phyloP scores from a whole-genome alignment of 1,140 invertebrate genomes.

The Daktulosphaira vitifoliae region DNA sequence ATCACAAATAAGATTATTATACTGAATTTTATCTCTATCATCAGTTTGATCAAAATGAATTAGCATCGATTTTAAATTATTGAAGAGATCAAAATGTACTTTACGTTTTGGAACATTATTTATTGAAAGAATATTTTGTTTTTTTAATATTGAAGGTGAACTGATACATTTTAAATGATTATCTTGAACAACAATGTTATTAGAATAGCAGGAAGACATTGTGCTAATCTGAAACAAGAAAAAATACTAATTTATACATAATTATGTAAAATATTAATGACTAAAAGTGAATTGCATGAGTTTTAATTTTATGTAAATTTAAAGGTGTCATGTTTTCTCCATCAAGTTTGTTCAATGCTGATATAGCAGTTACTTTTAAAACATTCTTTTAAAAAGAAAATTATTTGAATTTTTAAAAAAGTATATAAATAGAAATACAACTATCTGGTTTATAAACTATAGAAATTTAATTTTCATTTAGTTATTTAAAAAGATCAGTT shows the following conservation, averaged over 20 bases:
- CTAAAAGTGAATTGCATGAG: no score
- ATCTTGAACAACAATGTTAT: neutral
- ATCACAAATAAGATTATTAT: conserved; percentile 44
- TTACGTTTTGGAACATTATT: conserved; percentile 22
- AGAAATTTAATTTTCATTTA: no score
- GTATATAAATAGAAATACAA: no score
- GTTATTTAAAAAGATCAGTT: no score
- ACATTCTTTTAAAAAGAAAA: no score
- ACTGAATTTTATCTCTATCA: conserved; percentile 37
- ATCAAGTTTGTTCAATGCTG: no score
- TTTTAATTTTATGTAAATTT: no score
- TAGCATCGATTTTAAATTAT: conserved; percentile 37
- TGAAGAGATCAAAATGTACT: conserved; percentile 43
- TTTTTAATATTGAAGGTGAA: conserved; percentile 19
- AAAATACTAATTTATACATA: neutral
- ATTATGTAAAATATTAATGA: no score
- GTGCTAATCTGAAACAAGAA: neutral
- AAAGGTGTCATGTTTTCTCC: no score
- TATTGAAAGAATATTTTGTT: neutral
- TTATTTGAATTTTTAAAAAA: no score
- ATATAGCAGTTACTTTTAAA: no score
- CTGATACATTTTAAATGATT: neutral
- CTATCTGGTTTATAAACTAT: no score
- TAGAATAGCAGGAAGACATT: neutral
- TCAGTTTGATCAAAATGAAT: conserved; percentile 32